Evolutionary conservation across 2,888 invertebrate genomes (phyloP).

Genomic region (Habrosyne pyritoides): DNA sequence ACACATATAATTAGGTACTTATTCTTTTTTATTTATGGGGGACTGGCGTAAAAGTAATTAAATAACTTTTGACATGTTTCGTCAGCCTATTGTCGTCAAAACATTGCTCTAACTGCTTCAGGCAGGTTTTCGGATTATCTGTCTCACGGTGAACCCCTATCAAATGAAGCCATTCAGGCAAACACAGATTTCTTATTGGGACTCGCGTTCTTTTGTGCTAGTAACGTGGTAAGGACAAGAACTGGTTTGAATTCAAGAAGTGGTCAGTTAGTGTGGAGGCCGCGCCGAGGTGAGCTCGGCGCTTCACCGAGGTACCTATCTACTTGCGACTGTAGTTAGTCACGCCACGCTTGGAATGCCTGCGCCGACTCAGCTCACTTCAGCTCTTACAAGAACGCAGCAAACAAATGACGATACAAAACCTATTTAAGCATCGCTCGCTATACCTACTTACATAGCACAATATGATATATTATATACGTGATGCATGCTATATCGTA

Average conservation of each 20-base stretch:
- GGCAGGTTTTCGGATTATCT: neutral
- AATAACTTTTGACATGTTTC: neutral
- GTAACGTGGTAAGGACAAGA: constrained; percentile 52
- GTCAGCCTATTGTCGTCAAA: neutral
- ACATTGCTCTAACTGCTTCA: neutral
- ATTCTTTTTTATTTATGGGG: no score
- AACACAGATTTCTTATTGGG: neutral
- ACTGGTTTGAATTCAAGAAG: constrained; percentile 74
- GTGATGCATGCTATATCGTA: neutral
- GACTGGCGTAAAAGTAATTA: no score
- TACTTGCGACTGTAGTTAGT: constrained; percentile 60
- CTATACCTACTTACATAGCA: constrained; percentile 32
- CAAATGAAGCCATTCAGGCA: neutral
- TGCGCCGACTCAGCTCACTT: constrained; percentile 55
- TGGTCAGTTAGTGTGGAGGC: constrained; percentile 68
- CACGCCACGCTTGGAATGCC: constrained; percentile 76
- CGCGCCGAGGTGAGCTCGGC: constrained; percentile 66
- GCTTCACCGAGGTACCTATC: constrained; percentile 58
- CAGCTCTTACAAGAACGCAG: constrained; percentile 55
- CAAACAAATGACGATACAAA: constrained; percentile 54
- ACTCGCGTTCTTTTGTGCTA: constrained; percentile 40
- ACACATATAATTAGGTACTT: neutral
- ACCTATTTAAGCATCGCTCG: constrained; percentile 4
- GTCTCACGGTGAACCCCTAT: neutral
- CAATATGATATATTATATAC: constrained; percentile 11